Evolutionary conservation across 2,113 vertebrate genomes (phyloP), one percentile per base, ranked within the genome.

Genomic region (Micronisus gabar): DNA sequence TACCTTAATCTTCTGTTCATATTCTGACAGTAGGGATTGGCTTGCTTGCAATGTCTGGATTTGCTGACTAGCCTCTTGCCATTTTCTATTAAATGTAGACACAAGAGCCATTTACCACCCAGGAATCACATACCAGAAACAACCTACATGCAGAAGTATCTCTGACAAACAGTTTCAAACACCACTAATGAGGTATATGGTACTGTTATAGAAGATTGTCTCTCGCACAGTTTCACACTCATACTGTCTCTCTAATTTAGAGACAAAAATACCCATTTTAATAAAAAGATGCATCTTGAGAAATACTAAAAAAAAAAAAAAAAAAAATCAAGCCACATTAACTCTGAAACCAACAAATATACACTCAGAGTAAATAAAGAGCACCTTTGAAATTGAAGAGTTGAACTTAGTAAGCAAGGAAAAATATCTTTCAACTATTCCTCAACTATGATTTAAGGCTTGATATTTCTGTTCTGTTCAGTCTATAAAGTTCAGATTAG

Each of bases 1-100:
- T 96, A 99, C 99, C 99, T 99, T 99, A 59, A 99, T 98, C 97
- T 98, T 99, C 94, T 99, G 98, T n/a, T 99, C 98, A 36, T 98
- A 98, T 32, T 99, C 99, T 3, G 97, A 93, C 96, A 97, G 98
- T n/a, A 97, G 93, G 11, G 98, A 98, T 30, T 99, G 98, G 36
- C 94, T 98, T 45, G 98, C 98, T 97, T 99, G 99, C 26, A 99
- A 95, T 0, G 86, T 97, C 92, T 99, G 99, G 70, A 98, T 98
- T 80, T 98, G 98, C 95, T 99, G 98, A 91, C 85, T 98, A 48
- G 98, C 97, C 79, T 99, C 99, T 86, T 99, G 98, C 96, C 98
- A 98, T 93, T 99, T 99, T 81, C 99, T 99, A 23, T 91, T 4
- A 15, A 9, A 71, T 30, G n/a, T 48, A 90, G 26, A 90, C 32